Percentiles rank a stretch among this genome's conserved stretches.
These are phyloP conservation scores for Pachypanchax playfairii DNA, from an alignment of 2,113 vertebrate species.

Conservation along the genomic window DNA sequence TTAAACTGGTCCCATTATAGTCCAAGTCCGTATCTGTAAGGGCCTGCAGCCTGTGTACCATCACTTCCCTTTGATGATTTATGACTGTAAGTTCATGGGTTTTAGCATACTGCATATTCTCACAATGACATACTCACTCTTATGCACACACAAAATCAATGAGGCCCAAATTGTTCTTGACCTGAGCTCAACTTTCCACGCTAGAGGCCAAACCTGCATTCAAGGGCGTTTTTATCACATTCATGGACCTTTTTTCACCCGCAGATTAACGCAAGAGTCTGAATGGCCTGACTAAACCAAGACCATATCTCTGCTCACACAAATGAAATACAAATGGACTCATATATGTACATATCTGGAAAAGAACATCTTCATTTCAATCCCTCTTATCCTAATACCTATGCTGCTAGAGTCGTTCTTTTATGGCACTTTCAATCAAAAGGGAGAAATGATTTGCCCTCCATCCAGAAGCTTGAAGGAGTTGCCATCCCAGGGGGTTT, in stretches of 20 bases:
- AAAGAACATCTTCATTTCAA: constrained; percentile 64
- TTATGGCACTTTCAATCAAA: constrained; percentile 42
- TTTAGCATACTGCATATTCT: constrained; percentile 58
- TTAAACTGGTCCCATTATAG: constrained; percentile 82
- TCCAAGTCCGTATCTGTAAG: constrained; percentile 58
- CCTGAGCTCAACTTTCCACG: constrained; percentile 60
- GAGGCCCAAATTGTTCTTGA: constrained; percentile 65
- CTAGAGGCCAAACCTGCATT: constrained; percentile 63
- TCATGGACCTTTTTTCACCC: constrained; percentile 62
- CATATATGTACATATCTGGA: constrained; percentile 49
- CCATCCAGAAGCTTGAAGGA: constrained; percentile 51
- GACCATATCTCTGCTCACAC: constrained; percentile 63
- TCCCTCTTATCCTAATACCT: constrained; percentile 70
- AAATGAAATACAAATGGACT: constrained; percentile 75
- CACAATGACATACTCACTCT: no score
- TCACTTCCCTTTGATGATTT: constrained; percentile 72
- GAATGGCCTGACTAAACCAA: constrained; percentile 57
- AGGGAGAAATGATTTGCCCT: constrained; percentile 51
- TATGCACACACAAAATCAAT: constrained; percentile 43
- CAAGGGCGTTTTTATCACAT: constrained; percentile 70
- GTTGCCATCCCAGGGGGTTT: constrained; percentile 64
- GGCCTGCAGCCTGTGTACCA: constrained; percentile 79
- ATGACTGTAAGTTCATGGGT: constrained; percentile 53
- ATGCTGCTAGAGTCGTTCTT: constrained; percentile 52
- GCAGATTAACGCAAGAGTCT: constrained; percentile 68